A percentile compares a stretch with the other conserved stretches of the same genome.
phyloP scores from a whole-genome alignment of 1,140 invertebrate genomes.

The Neodiprion fabricii region DNA sequence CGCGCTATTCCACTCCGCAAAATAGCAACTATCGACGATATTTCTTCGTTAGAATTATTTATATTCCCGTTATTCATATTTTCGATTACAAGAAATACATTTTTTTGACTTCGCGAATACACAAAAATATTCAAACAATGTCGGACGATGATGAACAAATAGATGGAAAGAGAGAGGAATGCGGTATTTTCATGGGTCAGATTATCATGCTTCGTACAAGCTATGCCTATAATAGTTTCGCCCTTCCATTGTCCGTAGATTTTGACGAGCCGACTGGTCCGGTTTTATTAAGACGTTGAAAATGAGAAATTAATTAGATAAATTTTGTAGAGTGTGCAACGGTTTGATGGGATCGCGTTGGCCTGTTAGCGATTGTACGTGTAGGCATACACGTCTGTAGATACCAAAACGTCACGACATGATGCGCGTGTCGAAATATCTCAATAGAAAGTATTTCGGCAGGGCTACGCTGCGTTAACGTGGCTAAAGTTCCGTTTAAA shows the following conservation, averaged over 20 bases:
- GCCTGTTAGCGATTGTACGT: background rate
- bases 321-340: background rate
- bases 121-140: too few relatives aligned
- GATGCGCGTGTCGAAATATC: background rate
- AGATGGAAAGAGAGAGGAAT: too few relatives aligned
- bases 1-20: too few relatives aligned
- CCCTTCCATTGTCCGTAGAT: background rate
- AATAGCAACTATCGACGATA: too few relatives aligned
- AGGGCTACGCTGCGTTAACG: too few relatives aligned
- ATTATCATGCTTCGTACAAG: too few relatives aligned
- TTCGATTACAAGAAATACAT: background rate
- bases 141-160: too few relatives aligned
- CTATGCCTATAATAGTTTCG: background rate
- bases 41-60: background rate
- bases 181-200: too few relatives aligned
- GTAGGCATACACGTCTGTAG: background rate
- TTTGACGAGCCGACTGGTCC: background rate
- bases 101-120: background rate
- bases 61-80: background rate
- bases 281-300: constrained; percentile 19
- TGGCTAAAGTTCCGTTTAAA: too few relatives aligned
- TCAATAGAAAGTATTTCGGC: background rate
- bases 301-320: constrained; percentile 15
- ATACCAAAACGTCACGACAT: background rate
- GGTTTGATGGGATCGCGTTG: background rate